Base-by-base conservation (phyloP, 2,797 vertebrate genomes). In the Neomorphus geoffroyi region DNA sequence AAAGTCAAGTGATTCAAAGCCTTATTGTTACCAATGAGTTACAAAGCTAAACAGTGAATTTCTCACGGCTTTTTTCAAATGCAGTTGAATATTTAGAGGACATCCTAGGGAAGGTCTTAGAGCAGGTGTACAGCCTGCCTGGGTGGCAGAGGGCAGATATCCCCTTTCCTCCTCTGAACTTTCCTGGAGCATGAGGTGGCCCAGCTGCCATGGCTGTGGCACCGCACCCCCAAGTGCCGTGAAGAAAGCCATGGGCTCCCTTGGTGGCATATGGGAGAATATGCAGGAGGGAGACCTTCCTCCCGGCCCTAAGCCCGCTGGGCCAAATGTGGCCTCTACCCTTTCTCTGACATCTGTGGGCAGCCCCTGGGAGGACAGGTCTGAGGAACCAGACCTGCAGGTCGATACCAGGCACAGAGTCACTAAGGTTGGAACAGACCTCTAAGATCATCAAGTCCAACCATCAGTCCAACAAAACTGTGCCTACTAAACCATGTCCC, bases 241-340 rank as follows among this genome's bases (percentile, higher is more conserved):
- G 0, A 19, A 23, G 14, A 30, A 3, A 15, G 18, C 4, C 21
- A 10, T 1, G 14, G 19, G 43, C 24, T 48, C 6, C 51, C 70
- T 54, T 27, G 77, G 18, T 30, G 41, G 64, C 53, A 17, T 10
- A 24, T 0, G 3, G 3, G 43, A 12, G 15, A 80, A 13, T 37
- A 10, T 0, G 1, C 7, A 10, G 37, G 0, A 7, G 6, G 11
- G 72, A 80, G 33, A 33, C 28, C 15, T 18, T 9, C 6, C 13
- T n/a, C 7, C 19, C 8, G 14, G 14, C n/a, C 5, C 16, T 0
- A 5, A 23, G 13, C 7, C 64, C 13, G 60, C 66, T 1, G 27
- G 54, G 12, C 10, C 12, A 24, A 35, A 27, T 43, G 11, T 50
- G 41, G 6, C n/a, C 26, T 33, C 43, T 39, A 0, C 32, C 58